A percentile compares a stretch with the other conserved stretches of the same genome.
Evolutionary conservation across 2,113 vertebrate species (phyloP).

Genomic region (Gracilinanus agilis): DNA sequence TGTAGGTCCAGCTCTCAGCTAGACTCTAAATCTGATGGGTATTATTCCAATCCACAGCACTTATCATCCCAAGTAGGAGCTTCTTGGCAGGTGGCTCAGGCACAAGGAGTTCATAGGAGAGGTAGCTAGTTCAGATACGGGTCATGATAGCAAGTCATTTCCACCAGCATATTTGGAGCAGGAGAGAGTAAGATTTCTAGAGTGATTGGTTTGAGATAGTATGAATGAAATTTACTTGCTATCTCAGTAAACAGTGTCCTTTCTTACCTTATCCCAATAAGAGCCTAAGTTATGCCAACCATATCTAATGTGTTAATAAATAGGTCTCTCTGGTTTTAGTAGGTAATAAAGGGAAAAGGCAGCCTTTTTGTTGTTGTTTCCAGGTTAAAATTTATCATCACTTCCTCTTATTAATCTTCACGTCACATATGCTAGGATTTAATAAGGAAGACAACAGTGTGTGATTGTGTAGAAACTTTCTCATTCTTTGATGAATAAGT

Average conservation of each 20-base stretch:
- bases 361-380: constrained; percentile 35
- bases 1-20: not conserved
- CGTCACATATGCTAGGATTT: constrained; percentile 37
- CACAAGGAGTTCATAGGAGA: not conserved
- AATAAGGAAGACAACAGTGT: constrained; percentile 31
- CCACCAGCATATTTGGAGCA: not conserved
- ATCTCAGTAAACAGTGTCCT: not conserved
- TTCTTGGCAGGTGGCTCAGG: not conserved
- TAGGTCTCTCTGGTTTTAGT: not conserved
- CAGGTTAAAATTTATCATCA: constrained; percentile 32
- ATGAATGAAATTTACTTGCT: not conserved
- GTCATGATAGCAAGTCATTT: not conserved
- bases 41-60: not conserved
- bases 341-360: not conserved
- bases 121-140: not conserved
- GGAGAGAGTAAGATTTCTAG: not conserved
- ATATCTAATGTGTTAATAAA: not conserved
- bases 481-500: constrained; percentile 25
- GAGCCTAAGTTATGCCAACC: not conserved
- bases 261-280: not conserved
- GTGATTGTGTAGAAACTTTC: not conserved
- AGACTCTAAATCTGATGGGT: not conserved
- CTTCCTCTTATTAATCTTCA: constrained; percentile 16
- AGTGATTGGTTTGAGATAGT: not conserved
- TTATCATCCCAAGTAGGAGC: not conserved